Evolutionary conservation across 2,113 vertebrate genomes (phyloP).

Genomic region (Leptosomus discolor): DNA sequence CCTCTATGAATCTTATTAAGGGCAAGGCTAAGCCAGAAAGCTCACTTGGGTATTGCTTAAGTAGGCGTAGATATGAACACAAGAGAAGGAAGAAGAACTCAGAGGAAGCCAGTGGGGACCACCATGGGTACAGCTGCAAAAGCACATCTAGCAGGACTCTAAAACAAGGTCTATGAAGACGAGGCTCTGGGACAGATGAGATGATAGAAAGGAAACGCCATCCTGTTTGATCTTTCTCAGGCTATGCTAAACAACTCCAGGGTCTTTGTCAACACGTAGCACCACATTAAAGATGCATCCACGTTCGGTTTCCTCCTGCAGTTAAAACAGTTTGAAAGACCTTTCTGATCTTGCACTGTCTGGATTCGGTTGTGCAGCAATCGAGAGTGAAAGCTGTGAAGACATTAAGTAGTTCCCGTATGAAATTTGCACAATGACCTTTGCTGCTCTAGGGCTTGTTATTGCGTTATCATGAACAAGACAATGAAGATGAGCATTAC

Average conservation of each 20-base stretch:
- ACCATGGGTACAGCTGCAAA: background rate
- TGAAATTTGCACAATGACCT: background rate
- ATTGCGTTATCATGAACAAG: background rate
- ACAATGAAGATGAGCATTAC: background rate
- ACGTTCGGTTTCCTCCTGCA: background rate
- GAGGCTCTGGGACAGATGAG: background rate
- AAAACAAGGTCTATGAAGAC: background rate
- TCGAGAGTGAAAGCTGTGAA: background rate
- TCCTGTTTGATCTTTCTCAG: background rate
- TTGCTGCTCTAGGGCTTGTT: background rate
- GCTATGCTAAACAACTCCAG: background rate
- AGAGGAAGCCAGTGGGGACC: background rate
- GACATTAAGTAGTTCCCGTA: background rate
- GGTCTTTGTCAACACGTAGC: background rate
- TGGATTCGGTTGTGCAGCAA: background rate
- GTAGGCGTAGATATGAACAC: background rate
- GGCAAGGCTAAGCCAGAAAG: background rate
- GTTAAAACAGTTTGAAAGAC: background rate
- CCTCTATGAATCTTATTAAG: background rate
- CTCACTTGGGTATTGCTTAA: background rate
- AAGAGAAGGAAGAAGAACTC: background rate
- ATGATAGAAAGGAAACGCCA: background rate
- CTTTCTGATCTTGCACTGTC: background rate
- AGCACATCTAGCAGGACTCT: background rate
- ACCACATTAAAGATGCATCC: background rate